Evolutionary conservation across 2,113 vertebrate species (phyloP), one percentile per base, ranked within the genome.

Genomic region (Sylvia atricapilla): DNA sequence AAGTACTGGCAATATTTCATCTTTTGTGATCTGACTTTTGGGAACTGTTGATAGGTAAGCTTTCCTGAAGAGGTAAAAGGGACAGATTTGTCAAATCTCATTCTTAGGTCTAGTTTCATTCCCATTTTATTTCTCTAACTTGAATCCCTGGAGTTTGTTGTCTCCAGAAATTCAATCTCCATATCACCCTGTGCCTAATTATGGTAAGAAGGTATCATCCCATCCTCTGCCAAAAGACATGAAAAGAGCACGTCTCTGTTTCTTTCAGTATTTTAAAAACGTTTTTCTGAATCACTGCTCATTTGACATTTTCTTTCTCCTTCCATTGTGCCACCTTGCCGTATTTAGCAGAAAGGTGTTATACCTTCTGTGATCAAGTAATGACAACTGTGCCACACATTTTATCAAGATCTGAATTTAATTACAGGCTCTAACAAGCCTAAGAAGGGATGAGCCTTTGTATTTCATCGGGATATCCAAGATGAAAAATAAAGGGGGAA

Each of bases 321-420:
- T 84, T 55, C 87, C 72, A 70, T 91, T 94, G 52, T 95, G 85
- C 73, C 84, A 79, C 49, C 76, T 79, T 79, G 35, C 88, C 0
- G 2, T 88, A 96, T 81, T 94, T 97, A 96, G 89, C 88, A 87
- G 89, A 93, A 95, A 93, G 88, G 92, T 89, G 91, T 94, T 89
- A 87, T 15, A 91, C 62, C 72, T 94, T 95, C 93, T 95, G 52
- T 64, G 78, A 96, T 96, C 89, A 93, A 91, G 86, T 69, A 93
- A 96, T 95, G 96, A 95, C 89, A 96, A 90, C 84, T 2, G 13
- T 86, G 87, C 80, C 82, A 89, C 89, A 84, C 52, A 46, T 76
- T 93, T 96, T 93, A 91, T 96, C 86, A 86, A 84, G 43, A 90
- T 77, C 78, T 93, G 56, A 94, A 96, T 93, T 96, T 97, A 96